Evolutionary conservation across 1,140 invertebrate genomes (phyloP).

Genomic region (Colletes gigas): DNA sequence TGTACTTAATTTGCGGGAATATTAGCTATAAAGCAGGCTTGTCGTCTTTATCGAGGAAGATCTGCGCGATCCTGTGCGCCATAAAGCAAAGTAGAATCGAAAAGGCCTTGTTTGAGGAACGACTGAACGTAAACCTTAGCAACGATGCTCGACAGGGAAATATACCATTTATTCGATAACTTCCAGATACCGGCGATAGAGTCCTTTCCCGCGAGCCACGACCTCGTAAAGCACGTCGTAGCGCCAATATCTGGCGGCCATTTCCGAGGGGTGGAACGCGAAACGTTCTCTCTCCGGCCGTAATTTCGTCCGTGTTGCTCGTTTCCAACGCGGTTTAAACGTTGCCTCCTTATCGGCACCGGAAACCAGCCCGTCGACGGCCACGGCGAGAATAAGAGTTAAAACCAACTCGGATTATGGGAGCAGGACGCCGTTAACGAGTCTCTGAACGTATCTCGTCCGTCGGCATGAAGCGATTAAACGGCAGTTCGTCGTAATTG

Average conservation of each 20-base stretch:
- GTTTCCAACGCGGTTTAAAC: conserved; percentile 35
- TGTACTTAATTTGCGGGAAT: too few relatives aligned
- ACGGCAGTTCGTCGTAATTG: conserved; percentile 62
- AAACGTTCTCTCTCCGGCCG: neutral
- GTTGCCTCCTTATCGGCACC: conserved; percentile 5
- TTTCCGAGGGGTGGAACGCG: conserved; percentile 12
- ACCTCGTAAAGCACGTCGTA: conserved; percentile 39
- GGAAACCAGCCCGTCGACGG: conserved; percentile 29
- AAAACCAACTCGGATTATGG: conserved; percentile 17
- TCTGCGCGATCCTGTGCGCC: too few relatives aligned
- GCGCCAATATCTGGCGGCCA: conserved; percentile 12
- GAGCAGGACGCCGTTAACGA: conserved; percentile 20
- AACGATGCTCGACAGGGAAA: too few relatives aligned
- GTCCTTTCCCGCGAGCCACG: neutral
- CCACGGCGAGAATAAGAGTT: conserved; percentile 6
- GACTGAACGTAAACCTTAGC: too few relatives aligned
- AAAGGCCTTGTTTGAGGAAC: too few relatives aligned
- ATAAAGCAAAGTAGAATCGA: too few relatives aligned
- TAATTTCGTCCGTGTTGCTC: conserved; percentile 16
- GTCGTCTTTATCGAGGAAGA: too few relatives aligned
- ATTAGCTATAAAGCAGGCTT: too few relatives aligned
- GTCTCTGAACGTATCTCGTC: conserved; percentile 34
- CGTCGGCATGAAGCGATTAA: conserved; percentile 60
- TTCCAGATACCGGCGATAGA: neutral
- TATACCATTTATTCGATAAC: too few relatives aligned